Evolutionary conservation across 2,888 invertebrate species (phyloP).

Genomic region (Cerastis leucographa): DNA sequence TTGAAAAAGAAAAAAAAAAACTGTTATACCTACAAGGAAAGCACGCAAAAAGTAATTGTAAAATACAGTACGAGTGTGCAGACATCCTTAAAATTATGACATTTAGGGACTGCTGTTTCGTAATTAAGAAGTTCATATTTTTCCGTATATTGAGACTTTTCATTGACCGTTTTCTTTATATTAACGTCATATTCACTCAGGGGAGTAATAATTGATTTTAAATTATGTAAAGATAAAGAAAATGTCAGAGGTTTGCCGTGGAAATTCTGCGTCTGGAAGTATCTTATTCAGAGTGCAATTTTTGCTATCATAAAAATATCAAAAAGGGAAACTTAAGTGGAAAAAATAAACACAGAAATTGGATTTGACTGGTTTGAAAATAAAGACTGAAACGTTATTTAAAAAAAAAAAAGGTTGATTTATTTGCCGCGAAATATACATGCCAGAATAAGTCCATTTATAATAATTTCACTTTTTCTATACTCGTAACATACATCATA

Average conservation of each 20-base stretch:
- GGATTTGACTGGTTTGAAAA: background rate
- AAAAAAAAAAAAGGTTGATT: background rate
- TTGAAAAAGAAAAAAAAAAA: background rate
- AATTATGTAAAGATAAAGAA: constrained; percentile 63
- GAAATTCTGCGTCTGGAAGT: constrained; percentile 2
- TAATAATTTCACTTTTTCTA: constrained; percentile 29
- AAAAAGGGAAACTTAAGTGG: too few species aligned
- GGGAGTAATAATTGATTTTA: constrained; percentile 46
- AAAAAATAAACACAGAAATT: background rate
- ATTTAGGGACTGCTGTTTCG: constrained; percentile 21
- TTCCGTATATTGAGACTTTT: constrained; percentile 57
- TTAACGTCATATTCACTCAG: constrained; percentile 50
- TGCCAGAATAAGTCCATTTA: background rate
- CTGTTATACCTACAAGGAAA: rapidly evolving
- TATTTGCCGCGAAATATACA: too few species aligned
- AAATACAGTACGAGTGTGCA: background rate
- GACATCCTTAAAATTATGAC: constrained; percentile 23
- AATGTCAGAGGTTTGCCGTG: constrained; percentile 51
- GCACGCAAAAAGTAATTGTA: background rate
- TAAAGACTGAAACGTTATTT: background rate
- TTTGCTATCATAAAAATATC: constrained; percentile 1
- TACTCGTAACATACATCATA: constrained; percentile 27
- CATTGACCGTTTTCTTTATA: constrained; percentile 42
- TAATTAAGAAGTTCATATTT: constrained; percentile 53
- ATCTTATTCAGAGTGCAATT: background rate